Evolutionary conservation across 2,113 vertebrate genomes (phyloP).

Genomic region (Dromas ardeola): DNA sequence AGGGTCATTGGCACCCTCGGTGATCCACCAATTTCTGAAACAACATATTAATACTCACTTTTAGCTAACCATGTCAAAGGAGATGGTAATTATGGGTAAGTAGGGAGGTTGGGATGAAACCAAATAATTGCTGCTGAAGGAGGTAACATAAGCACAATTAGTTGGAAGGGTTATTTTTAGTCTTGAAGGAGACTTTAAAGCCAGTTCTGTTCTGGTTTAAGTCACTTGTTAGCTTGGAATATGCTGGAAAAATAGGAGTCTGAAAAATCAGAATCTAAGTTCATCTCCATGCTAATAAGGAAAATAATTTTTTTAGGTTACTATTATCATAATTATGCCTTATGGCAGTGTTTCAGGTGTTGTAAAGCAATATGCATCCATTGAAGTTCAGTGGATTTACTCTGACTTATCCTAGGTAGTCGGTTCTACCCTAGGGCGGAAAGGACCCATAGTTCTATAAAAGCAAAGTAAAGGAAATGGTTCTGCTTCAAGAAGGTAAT

Average conservation of each 20-base stretch:
- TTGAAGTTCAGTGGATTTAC: not conserved
- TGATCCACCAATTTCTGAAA: slow-evolving; percentile 15
- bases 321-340: not conserved
- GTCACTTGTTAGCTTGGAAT: not conserved
- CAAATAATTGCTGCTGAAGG: slow-evolving; percentile 11
- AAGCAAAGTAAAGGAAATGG: not conserved
- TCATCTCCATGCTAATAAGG: not conserved
- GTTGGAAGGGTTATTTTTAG: not conserved
- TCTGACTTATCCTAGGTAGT: not conserved
- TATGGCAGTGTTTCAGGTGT: not conserved
- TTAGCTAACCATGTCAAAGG: slow-evolving; percentile 17
- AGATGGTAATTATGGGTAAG: slow-evolving; percentile 48
- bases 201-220: not conserved
- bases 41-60: slow-evolving; percentile 27
- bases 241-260: not conserved
- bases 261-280: not conserved
- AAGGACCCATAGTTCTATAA: not conserved
- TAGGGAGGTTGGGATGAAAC: slow-evolving; percentile 23
- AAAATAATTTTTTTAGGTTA: not conserved
- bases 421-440: not conserved
- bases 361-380: not conserved
- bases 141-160: slow-evolving; percentile 36
- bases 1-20: not conserved
- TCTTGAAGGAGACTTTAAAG: not conserved
- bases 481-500: not conserved